phyloP scores from a whole-genome alignment of 2,797 vertebrate species.

The Buphagus erythrorhynchus region DNA sequence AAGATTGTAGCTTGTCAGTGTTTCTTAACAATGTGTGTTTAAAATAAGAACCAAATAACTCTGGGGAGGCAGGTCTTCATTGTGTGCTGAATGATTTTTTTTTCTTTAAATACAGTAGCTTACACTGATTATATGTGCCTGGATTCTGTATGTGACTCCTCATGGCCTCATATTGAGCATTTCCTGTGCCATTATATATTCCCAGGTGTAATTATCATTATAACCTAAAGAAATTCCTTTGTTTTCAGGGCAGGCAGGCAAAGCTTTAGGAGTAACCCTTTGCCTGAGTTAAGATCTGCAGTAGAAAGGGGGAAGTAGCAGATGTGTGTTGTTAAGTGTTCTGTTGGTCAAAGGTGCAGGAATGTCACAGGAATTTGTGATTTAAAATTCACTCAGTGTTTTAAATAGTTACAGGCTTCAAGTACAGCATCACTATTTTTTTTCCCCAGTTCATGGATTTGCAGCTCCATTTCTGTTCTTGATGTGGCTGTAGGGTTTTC shows the following conservation, averaged over 20 bases:
- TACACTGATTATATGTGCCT: background rate
- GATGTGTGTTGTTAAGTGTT: background rate
- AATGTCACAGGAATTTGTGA: background rate
- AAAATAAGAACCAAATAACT: background rate
- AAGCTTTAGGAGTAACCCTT: background rate
- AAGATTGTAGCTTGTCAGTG: background rate
- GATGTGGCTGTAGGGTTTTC: rapidly evolving
- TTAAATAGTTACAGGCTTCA: background rate
- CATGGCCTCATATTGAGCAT: background rate
- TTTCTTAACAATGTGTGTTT: background rate
- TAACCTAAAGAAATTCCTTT: background rate
- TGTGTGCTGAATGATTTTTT: background rate
- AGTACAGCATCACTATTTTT: background rate
- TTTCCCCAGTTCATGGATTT: background rate
- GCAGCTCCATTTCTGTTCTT: background rate
- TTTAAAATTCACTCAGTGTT: background rate
- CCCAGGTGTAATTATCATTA: background rate
- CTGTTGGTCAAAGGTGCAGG: background rate
- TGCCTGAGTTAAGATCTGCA: background rate
- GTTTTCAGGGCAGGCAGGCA: background rate
- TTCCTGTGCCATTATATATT: background rate
- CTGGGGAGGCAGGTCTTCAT: background rate
- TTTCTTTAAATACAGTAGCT: background rate
- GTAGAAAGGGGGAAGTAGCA: background rate
- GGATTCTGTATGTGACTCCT: background rate